A percentile compares a stretch with the other conserved stretches of the same genome.
Conservation (phyloP, 2,888 invertebrate genomes). For the Sarcophaga caerulescens region DNA sequence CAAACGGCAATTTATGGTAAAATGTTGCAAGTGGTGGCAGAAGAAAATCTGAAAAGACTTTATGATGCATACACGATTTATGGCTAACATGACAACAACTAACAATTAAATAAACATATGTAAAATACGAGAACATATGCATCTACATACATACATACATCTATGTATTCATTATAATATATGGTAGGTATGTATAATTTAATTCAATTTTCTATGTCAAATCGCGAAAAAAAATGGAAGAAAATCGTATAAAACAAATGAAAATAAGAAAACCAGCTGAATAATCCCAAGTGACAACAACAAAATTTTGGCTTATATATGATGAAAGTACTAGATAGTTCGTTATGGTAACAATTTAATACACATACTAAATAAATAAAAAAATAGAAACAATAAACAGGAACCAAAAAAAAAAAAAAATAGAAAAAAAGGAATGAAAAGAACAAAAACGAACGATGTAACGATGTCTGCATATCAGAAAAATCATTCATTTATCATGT, state of each 20-base stretch:
- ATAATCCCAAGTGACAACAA: slow-evolving; percentile 29
- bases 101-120: slow-evolving; percentile 59
- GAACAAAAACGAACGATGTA: slow-evolving; percentile 20
- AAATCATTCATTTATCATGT: slow-evolving; percentile 68
- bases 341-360: background rate
- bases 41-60: slow-evolving; percentile 9
- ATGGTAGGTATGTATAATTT: background rate
- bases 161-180: background rate
- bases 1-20: slow-evolving; percentile 19
- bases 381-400: background rate
- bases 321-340: slow-evolving; percentile 53
- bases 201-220: background rate
- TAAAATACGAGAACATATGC: background rate
- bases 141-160: background rate
- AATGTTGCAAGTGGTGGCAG: background rate
- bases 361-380: slow-evolving; percentile 12
- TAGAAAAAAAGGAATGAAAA: background rate
- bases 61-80: slow-evolving; percentile 61
- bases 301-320: slow-evolving; percentile 49
- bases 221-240: background rate
- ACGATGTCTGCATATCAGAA: slow-evolving; percentile 60
- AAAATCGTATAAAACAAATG: background rate
- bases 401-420: background rate
- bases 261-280: background rate
- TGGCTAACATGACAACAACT: slow-evolving; percentile 55